These are phyloP conservation scores for Acrocephalus scirpaceus DNA, from an alignment of 2,797 vertebrate genomes.

Conservation along the genomic window DNA sequence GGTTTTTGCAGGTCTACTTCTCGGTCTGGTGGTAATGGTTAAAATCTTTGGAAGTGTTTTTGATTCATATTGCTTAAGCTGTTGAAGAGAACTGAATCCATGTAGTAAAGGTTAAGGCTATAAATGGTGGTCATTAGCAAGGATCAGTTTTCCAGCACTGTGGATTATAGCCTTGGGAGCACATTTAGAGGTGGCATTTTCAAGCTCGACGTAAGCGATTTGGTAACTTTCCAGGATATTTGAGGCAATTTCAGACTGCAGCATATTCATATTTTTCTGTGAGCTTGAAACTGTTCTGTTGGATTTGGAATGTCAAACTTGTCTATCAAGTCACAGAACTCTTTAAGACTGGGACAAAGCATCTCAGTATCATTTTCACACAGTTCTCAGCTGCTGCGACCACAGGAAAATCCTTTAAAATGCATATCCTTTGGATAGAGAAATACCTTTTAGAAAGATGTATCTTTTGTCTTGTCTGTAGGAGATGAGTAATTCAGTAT, in stretches of 20 bases:
- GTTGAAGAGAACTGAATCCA: not conserved
- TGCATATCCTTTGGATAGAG: not conserved
- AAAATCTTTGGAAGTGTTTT: not conserved
- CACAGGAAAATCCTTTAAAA: not conserved
- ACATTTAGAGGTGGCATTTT: slow-evolving; percentile 1
- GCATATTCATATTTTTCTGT: not conserved
- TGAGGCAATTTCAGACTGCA: not conserved
- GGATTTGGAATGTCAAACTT: slow-evolving; percentile 8
- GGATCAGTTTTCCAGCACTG: not conserved
- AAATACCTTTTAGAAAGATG: not conserved
- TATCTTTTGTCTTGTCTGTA: slow-evolving; percentile 8
- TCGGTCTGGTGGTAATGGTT: not conserved
- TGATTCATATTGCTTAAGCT: not conserved
- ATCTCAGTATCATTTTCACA: not conserved
- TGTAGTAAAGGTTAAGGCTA: not conserved
- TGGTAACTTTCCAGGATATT: slow-evolving; percentile 25
- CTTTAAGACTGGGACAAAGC: not conserved
- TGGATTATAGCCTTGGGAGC: slow-evolving; percentile 15
- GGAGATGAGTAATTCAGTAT: not conserved
- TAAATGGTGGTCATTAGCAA: not conserved
- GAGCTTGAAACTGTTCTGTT: not conserved
- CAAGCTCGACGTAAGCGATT: not conserved
- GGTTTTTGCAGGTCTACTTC: not conserved
- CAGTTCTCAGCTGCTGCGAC: not conserved
- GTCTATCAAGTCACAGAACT: not conserved